Percentiles rank a stretch among this genome's conserved stretches.
Evolutionary conservation across 2,888 invertebrate genomes (phyloP).

Genomic region (Lamellibrachia satsuma): DNA sequence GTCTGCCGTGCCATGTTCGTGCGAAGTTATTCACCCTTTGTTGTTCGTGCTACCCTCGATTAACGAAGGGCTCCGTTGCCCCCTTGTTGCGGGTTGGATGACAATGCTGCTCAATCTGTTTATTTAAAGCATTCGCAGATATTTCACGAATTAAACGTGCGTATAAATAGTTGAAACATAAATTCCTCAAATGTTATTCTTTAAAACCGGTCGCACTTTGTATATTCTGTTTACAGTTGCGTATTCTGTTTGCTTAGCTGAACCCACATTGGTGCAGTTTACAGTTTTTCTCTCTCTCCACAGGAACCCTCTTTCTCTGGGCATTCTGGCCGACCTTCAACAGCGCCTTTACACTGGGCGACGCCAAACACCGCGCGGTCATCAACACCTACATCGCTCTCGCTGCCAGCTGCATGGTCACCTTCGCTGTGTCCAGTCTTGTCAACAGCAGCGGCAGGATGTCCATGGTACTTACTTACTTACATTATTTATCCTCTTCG

Average conservation of each 20-base stretch:
- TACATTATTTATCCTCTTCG: too few relatives aligned
- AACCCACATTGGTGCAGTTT: too few relatives aligned
- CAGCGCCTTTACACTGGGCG: slow-evolving; percentile 76
- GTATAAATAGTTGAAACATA: too few relatives aligned
- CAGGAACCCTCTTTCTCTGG: slow-evolving; percentile 93
- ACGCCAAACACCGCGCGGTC: slow-evolving; percentile 84
- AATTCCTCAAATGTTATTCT: too few relatives aligned
- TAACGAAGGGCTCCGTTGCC: not conserved
- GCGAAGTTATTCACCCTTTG: not conserved
- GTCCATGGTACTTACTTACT: slow-evolving; percentile 51
- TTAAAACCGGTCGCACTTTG: not conserved
- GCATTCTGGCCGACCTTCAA: slow-evolving; percentile 98
- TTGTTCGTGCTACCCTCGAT: not conserved
- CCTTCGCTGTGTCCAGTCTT: slow-evolving; percentile 84
- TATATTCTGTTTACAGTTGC: not conserved
- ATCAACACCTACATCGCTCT: slow-evolving; percentile 93
- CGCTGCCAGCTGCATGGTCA: slow-evolving; percentile 81
- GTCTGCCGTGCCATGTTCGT: not conserved
- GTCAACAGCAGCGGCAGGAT: slow-evolving; percentile 66
- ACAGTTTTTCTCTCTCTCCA: not conserved
- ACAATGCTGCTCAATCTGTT: not conserved
- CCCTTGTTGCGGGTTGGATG: not conserved
- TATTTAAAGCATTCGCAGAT: not conserved
- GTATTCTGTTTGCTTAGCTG: too few relatives aligned
- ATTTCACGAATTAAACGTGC: not conserved